phyloP scores from a whole-genome alignment of 2,797 vertebrate genomes.

The Siniperca undulata region DNA sequence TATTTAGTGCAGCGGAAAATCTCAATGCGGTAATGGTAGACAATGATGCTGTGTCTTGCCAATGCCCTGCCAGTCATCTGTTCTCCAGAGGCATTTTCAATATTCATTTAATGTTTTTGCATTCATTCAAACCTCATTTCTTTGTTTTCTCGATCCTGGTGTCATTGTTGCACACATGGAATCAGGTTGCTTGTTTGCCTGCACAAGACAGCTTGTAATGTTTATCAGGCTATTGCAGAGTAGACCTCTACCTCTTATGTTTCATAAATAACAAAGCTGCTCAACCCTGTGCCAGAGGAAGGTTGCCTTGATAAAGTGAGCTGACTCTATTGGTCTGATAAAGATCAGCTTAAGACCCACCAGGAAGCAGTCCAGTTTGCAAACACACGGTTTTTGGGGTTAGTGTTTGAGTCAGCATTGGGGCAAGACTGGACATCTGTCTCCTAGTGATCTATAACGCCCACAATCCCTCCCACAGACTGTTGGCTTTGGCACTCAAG shows the following conservation, averaged over 20 bases:
- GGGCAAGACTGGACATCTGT: conserved; percentile 81
- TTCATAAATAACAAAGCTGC: conserved; percentile 64
- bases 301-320: conserved; percentile 50
- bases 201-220: conserved; percentile 59
- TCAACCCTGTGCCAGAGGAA: conserved; percentile 18
- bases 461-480: conserved; percentile 79
- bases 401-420: conserved; percentile 65
- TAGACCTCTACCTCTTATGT: conserved; percentile 51
- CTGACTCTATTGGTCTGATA: conserved; percentile 53
- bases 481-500: conserved; percentile 73
- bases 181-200: conserved; percentile 45
- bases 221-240: conserved; percentile 58
- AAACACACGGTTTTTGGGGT: conserved; percentile 66
- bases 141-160: conserved; percentile 47
- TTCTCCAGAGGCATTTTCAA: conserved; percentile 56
- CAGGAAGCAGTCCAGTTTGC: conserved; percentile 72
- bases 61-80: conserved; percentile 66
- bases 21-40: conserved; percentile 54
- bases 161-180: conserved; percentile 42
- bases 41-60: conserved; percentile 59
- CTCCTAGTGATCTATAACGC: conserved; percentile 74
- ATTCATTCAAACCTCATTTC: conserved; percentile 57
- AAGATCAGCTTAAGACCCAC: conserved; percentile 68
- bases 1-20: conserved; percentile 62
- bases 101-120: conserved; percentile 58